These are phyloP conservation scores for Polyploca ridens DNA, from an alignment of 2,888 invertebrate genomes.

Conservation along the genomic window DNA sequence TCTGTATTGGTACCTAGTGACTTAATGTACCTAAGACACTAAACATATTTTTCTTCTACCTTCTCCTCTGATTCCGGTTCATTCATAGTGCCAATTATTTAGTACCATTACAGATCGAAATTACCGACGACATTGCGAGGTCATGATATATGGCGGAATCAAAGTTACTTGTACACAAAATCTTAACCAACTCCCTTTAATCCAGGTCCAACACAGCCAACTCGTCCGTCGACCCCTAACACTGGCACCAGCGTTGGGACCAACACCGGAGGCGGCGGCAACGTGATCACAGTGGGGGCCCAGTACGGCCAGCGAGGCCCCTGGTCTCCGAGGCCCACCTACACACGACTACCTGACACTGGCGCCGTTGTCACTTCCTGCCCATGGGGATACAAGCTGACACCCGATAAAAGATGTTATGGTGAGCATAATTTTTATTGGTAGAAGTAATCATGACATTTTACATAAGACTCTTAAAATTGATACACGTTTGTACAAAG, in stretches of 20 bases:
- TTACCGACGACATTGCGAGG: too few species aligned
- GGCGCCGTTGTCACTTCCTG: constrained; percentile 79
- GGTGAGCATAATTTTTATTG: constrained; percentile 49
- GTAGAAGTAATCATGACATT: too few species aligned
- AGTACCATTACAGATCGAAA: too few species aligned
- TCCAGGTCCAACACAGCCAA: neutral
- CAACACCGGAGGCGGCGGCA: constrained; percentile 36
- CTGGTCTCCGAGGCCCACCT: constrained; percentile 57
- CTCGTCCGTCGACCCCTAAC: neutral
- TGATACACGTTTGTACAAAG: too few species aligned
- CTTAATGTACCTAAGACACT: too few species aligned
- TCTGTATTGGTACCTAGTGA: too few species aligned
- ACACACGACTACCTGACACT: constrained; percentile 48
- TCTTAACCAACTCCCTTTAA: neutral
- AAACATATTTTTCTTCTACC: too few species aligned
- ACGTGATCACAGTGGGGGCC: constrained; percentile 75
- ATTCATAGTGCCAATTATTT: too few species aligned
- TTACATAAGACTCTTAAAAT: too few species aligned
- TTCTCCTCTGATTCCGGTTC: too few species aligned
- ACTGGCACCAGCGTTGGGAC: neutral
- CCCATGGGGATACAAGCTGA: constrained; percentile 91
- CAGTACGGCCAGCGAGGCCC: constrained; percentile 73
- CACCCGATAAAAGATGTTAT: constrained; percentile 87
- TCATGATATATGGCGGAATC: too few species aligned
- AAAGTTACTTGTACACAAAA: neutral